Evolutionary conservation across 2,888 invertebrate species (phyloP).

Genomic region (Oscheius sp.): DNA sequence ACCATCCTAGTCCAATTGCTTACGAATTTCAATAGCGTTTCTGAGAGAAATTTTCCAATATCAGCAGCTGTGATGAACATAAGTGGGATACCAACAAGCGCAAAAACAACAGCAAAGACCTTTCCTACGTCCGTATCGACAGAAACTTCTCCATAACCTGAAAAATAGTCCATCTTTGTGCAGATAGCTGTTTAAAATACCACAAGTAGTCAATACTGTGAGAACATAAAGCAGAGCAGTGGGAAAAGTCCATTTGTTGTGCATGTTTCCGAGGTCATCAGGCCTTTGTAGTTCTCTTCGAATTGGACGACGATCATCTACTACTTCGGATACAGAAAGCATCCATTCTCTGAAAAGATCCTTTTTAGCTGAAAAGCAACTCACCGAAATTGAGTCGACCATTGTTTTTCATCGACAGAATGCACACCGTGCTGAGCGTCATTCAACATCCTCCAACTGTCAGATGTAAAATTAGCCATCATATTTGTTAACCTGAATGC

Average conservation of each 20-base stretch:
- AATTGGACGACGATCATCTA: slow-evolving; percentile 67
- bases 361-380: background rate
- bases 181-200: slow-evolving; percentile 39
- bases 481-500: slow-evolving; percentile 59
- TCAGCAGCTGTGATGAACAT: slow-evolving; percentile 71
- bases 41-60: slow-evolving; percentile 70
- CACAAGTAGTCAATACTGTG: slow-evolving; percentile 70
- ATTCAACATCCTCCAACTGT: slow-evolving; percentile 63
- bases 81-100: slow-evolving; percentile 70
- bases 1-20: slow-evolving; percentile 64
- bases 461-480: slow-evolving; percentile 67
- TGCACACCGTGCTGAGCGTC: slow-evolving; percentile 63
- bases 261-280: slow-evolving; percentile 64
- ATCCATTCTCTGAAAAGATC: slow-evolving; percentile 64
- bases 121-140: slow-evolving; percentile 70
- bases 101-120: slow-evolving; percentile 69
- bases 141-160: slow-evolving; percentile 70
- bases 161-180: slow-evolving; percentile 24
- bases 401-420: slow-evolving; percentile 58
- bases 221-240: slow-evolving; percentile 69
- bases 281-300: slow-evolving; percentile 61
- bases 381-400: slow-evolving; percentile 60
- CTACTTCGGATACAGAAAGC: slow-evolving; percentile 62
- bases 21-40: slow-evolving; percentile 68
- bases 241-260: slow-evolving; percentile 70